Conservation (phyloP, 2,113 vertebrate species). For the Anthoscopus minutus region DNA sequence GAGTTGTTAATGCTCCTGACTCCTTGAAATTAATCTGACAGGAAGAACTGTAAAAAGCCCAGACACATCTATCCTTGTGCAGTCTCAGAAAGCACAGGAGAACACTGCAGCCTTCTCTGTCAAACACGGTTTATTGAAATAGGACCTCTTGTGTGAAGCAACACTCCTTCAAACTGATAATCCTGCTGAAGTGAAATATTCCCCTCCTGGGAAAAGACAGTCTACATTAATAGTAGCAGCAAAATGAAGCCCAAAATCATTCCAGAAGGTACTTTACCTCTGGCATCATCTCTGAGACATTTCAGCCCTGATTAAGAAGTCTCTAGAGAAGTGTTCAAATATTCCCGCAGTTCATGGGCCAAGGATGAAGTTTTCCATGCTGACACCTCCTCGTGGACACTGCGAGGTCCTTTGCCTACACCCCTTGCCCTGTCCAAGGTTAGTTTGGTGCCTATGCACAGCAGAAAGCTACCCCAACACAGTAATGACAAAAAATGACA, state of each 20-base stretch:
- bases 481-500: rapidly evolving
- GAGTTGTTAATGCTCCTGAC: neutral
- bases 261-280: neutral
- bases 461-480: neutral
- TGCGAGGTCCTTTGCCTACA: neutral
- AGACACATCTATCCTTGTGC: neutral
- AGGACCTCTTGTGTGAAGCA: neutral
- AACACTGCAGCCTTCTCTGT: neutral
- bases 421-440: neutral
- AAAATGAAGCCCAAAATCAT: neutral
- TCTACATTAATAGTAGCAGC: neutral
- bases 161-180: neutral
- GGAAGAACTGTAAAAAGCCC: neutral
- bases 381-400: neutral
- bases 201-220: neutral
- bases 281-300: neutral
- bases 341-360: rapidly evolving
- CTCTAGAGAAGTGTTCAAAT: neutral
- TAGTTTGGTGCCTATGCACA: rapidly evolving
- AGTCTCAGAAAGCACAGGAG: neutral
- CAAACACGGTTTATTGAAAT: slow-evolving; percentile 8
- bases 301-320: neutral
- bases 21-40: slow-evolving; percentile 27
- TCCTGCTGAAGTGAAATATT: neutral
- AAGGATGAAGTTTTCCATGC: neutral